phyloP scores from a whole-genome alignment of 2,797 vertebrate genomes.

The Paedocypris micromegethes region DNA sequence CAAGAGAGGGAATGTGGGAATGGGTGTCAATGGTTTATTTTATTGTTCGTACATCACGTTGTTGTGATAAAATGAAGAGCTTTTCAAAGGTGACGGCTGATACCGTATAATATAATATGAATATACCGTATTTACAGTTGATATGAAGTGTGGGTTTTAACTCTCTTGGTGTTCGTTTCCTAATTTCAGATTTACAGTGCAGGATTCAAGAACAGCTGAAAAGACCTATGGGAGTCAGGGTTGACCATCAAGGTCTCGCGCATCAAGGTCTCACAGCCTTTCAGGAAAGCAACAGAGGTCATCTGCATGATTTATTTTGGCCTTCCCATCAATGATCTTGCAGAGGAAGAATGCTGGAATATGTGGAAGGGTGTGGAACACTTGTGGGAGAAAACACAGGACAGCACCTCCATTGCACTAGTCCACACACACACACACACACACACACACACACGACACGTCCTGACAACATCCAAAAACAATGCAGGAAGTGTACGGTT shows the following conservation, averaged over 20 bases:
- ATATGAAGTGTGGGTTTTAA: too few species aligned
- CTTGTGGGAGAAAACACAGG: conserved; percentile 39
- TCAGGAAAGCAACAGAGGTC: conserved; percentile 69
- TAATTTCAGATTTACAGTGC: too few species aligned
- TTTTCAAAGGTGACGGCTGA: too few species aligned
- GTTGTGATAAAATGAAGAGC: too few species aligned
- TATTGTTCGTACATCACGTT: too few species aligned
- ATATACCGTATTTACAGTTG: too few species aligned
- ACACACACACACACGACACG: conserved; percentile 8
- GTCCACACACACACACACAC: conserved; percentile 17
- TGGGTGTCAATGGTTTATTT: too few species aligned
- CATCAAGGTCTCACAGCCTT: conserved; percentile 41
- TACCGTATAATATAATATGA: too few species aligned
- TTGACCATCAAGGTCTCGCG: conserved; percentile 54
- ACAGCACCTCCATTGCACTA: conserved; percentile 20
- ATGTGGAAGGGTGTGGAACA: conserved; percentile 60
- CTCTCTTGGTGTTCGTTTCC: too few species aligned
- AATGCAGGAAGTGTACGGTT: conserved; percentile 4
- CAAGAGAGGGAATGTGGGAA: too few species aligned
- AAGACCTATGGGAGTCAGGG: not conserved
- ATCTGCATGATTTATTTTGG: conserved; percentile 69
- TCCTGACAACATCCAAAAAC: conserved; percentile 16
- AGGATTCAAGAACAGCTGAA: too few species aligned
- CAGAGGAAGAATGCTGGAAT: conserved; percentile 59
- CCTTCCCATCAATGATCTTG: conserved; percentile 56